phyloP scores from a whole-genome alignment of 2,113 vertebrate species.

The Australoheros scitulus region DNA sequence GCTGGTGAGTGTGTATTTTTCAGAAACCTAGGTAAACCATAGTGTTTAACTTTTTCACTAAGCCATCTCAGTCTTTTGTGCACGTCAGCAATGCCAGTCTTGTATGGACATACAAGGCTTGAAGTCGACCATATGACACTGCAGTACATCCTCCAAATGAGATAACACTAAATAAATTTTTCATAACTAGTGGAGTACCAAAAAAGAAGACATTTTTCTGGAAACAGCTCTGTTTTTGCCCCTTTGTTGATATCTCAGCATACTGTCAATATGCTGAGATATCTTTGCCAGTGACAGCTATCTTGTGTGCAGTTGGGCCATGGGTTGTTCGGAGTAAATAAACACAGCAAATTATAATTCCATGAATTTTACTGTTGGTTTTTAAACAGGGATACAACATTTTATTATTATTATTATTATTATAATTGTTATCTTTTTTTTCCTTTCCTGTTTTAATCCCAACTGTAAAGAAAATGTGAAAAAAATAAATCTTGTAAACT shows the following conservation, averaged over 20 bases:
- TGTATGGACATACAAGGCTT: not conserved
- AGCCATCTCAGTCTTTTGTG: not conserved
- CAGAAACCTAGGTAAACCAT: not conserved
- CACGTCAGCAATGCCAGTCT: not conserved
- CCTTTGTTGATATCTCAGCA: constrained; percentile 8
- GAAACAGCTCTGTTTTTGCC: not conserved
- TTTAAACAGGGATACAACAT: not conserved
- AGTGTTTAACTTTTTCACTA: not conserved
- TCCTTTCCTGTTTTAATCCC: not conserved
- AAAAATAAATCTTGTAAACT: not conserved
- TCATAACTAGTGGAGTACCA: not conserved
- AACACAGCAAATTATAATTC: not conserved
- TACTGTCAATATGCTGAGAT: not conserved
- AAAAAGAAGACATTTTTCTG: not conserved
- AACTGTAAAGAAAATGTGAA: not conserved
- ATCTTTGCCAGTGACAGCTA: constrained; percentile 2
- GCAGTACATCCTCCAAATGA: not conserved
- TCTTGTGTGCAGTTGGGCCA: constrained; percentile 4
- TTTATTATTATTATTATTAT: not conserved
- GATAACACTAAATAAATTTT: constrained; percentile 2
- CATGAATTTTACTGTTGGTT: not conserved
- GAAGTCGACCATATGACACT: not conserved
- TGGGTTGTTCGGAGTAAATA: not conserved
- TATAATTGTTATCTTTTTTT: not conserved
- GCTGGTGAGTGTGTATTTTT: not conserved